Evolutionary conservation across 2,113 vertebrate genomes (phyloP).

Genomic region (Suricata suricatta): DNA sequence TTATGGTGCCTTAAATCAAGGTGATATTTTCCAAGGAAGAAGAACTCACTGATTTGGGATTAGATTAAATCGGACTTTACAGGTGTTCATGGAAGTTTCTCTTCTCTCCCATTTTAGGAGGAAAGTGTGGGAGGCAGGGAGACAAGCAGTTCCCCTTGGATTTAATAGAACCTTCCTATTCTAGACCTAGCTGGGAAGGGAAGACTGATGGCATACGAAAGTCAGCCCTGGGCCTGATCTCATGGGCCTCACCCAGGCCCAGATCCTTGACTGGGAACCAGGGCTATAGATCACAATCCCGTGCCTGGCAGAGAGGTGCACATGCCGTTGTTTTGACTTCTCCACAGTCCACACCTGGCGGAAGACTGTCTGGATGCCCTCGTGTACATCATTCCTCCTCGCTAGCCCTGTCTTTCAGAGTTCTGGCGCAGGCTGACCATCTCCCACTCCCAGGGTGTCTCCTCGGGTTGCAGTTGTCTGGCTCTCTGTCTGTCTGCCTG

Average conservation of each 20-base stretch:
- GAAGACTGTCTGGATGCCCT: neutral
- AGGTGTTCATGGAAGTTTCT: neutral
- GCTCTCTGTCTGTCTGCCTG: neutral
- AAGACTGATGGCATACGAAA: neutral
- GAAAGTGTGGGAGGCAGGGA: neutral
- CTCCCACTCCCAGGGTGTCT: neutral
- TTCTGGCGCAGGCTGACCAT: neutral
- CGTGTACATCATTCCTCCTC: neutral
- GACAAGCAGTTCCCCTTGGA: neutral
- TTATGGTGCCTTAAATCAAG: neutral
- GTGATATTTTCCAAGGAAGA: conserved; percentile 11
- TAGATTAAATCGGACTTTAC: neutral
- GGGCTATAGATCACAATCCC: neutral
- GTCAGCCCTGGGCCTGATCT: neutral
- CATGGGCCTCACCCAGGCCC: neutral
- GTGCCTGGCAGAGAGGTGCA: neutral
- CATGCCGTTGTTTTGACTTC: neutral
- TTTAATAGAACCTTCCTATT: neutral
- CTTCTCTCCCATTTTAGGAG: neutral
- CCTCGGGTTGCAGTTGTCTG: neutral
- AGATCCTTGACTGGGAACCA: neutral
- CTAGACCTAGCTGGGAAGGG: neutral
- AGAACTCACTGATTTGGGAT: neutral
- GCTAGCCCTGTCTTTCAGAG: neutral
- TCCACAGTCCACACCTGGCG: neutral